Percentiles rank a stretch among this genome's conserved stretches.
Conservation (phyloP, 2,888 invertebrate genomes). For the Helleia helle region DNA sequence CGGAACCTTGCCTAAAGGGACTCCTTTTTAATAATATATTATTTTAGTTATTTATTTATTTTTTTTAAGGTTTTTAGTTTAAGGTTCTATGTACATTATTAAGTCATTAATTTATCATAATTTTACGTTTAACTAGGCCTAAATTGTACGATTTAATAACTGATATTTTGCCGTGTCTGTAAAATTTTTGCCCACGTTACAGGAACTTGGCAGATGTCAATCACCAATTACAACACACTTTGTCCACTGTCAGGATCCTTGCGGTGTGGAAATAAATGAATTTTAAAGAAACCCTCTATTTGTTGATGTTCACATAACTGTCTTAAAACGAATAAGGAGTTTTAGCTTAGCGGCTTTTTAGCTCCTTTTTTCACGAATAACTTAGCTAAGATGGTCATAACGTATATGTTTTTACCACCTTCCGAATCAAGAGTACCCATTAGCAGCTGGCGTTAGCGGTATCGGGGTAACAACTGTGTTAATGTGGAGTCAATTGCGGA, state of each 20-base stretch:
- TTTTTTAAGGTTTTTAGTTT: too few relatives aligned
- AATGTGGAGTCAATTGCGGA: neutral
- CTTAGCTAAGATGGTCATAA: conserved; percentile 2
- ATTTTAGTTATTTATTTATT: too few relatives aligned
- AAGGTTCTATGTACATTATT: too few relatives aligned
- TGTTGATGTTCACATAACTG: conserved; percentile 11
- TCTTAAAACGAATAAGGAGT: conserved; percentile 9
- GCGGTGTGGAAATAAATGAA: conserved; percentile 37
- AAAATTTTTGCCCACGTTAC: conserved; percentile 35
- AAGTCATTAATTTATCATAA: too few relatives aligned
- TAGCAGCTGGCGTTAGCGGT: neutral
- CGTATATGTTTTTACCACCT: neutral
- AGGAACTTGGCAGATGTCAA: conserved; percentile 64
- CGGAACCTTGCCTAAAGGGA: too few relatives aligned
- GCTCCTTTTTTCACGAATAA: conserved; percentile 4
- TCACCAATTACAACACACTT: conserved; percentile 66
- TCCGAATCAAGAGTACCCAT: neutral
- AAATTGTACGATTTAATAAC: too few relatives aligned
- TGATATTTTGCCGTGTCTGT: conserved; percentile 17
- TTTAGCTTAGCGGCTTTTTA: neutral
- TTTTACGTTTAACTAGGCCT: too few relatives aligned
- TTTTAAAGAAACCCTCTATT: conserved; percentile 13
- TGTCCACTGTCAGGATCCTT: conserved; percentile 46
- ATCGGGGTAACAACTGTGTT: neutral
- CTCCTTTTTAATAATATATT: too few relatives aligned